Evolutionary conservation across 1,140 invertebrate species (phyloP).

Genomic region (Tetragonula clypearis): DNA sequence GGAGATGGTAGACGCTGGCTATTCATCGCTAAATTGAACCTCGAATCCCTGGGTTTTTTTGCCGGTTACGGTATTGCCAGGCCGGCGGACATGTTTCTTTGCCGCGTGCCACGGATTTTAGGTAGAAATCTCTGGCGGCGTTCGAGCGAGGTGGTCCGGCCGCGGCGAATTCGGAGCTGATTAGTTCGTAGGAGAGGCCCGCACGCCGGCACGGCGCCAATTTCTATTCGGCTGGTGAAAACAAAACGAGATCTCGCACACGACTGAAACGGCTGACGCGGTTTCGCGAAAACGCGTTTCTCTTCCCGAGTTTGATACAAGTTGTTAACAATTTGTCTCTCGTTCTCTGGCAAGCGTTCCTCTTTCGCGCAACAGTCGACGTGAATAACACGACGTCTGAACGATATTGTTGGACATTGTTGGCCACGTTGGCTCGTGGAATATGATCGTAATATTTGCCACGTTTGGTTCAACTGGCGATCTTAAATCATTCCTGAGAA

Average conservation of each 20-base stretch:
- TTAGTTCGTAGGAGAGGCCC: constrained; percentile 38
- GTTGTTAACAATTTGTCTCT: constrained; percentile 14
- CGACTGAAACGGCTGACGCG: neutral
- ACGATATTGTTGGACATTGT: neutral
- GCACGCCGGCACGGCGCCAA: constrained; percentile 43
- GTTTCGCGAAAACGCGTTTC: neutral
- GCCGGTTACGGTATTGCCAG: constrained; percentile 32
- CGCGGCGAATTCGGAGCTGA: constrained; percentile 53
- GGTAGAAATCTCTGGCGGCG: constrained; percentile 49
- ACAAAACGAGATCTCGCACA: constrained; percentile 16
- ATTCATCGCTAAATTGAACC: constrained; percentile 32
- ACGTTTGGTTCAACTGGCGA: neutral
- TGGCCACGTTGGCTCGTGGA: neutral
- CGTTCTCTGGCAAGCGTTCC: neutral
- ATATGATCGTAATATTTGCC: neutral
- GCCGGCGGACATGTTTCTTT: constrained; percentile 64
- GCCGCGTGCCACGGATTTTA: constrained; percentile 66
- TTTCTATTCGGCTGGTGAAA: constrained; percentile 18
- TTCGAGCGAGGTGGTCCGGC: constrained; percentile 62
- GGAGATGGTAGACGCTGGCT: neutral
- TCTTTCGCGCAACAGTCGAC: neutral
- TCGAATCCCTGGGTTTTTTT: constrained; percentile 32
- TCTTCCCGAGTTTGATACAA: neutral
- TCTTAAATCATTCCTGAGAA: neutral
- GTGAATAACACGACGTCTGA: neutral